Evolutionary conservation across 2,888 invertebrate genomes (phyloP).

Genomic region (Aphrophora alni): DNA sequence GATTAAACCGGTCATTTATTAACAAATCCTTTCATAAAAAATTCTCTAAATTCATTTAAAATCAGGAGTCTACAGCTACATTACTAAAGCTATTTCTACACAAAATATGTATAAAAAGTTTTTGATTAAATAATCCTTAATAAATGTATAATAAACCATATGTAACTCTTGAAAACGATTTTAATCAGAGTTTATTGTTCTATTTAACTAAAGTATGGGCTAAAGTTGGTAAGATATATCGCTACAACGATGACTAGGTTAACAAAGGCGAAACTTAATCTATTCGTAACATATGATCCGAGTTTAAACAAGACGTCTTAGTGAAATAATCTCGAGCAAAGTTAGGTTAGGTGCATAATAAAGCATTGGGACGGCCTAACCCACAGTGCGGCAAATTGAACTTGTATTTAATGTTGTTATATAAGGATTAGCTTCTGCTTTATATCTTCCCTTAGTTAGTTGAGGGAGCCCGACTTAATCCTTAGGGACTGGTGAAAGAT

Average conservation of each 20-base stretch:
- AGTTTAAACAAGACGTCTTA: neutral
- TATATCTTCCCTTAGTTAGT: slow-evolving; percentile 38
- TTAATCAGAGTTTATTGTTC: neutral
- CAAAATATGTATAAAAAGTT: too few relatives aligned
- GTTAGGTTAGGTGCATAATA: slow-evolving; percentile 6
- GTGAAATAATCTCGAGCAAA: neutral
- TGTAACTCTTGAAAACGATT: too few relatives aligned
- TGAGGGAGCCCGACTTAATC: slow-evolving; percentile 26
- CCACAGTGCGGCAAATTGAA: slow-evolving; percentile 63
- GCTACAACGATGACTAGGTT: neutral
- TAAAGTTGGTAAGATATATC: neutral
- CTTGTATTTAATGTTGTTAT: slow-evolving; percentile 63
- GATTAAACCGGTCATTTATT: too few relatives aligned
- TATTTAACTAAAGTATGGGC: neutral
- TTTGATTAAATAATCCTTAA: too few relatives aligned
- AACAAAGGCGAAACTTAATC: neutral
- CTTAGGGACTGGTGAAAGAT: slow-evolving; percentile 36
- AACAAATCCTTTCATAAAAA: too few relatives aligned
- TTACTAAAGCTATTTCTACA: too few relatives aligned
- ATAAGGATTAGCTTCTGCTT: slow-evolving; percentile 42
- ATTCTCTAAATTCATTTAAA: too few relatives aligned
- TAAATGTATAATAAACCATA: too few relatives aligned
- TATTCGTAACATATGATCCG: neutral
- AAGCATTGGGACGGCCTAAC: slow-evolving; percentile 52
- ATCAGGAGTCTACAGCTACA: too few relatives aligned